phyloP scores from a whole-genome alignment of 2,113 vertebrate genomes.

The Pedetes capensis region DNA sequence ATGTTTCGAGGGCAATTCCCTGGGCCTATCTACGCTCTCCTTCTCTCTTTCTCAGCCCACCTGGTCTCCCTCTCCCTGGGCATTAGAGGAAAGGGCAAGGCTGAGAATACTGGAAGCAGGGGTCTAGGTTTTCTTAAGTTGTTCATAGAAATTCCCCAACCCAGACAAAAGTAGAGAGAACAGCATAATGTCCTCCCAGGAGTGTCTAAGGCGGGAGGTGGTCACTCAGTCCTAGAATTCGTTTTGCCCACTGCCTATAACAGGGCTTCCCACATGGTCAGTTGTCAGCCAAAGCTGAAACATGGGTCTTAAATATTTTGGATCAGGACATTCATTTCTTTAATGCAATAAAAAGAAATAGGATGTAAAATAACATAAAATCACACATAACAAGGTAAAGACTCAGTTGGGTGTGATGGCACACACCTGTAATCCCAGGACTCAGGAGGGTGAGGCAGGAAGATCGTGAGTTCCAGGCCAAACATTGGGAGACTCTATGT shows the following conservation, averaged over 20 bases:
- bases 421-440: too few relatives aligned
- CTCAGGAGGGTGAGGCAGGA: too few relatives aligned
- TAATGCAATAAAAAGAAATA: not conserved
- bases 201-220: not conserved
- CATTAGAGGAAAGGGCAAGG: not conserved
- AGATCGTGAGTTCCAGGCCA: too few relatives aligned
- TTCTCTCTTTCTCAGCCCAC: not conserved
- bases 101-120: not conserved
- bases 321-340: not conserved
- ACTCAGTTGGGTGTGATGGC: too few relatives aligned
- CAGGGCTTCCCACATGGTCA: not conserved
- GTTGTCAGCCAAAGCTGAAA: not conserved
- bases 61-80: not conserved
- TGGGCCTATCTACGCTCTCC: not conserved
- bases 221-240: not conserved
- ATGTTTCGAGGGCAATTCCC: too few relatives aligned
- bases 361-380: not conserved
- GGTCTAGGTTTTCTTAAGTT: not conserved
- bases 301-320: not conserved
- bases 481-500: too few relatives aligned
- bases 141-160: not conserved
- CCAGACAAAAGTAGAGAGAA: not conserved
- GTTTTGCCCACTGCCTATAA: not conserved
- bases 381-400: not conserved
- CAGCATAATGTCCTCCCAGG: accelerated